A percentile compares a stretch with the other conserved stretches of the same genome.
phyloP scores from a whole-genome alignment of 2,113 vertebrate species.

The Rhodinocichla rosea region DNA sequence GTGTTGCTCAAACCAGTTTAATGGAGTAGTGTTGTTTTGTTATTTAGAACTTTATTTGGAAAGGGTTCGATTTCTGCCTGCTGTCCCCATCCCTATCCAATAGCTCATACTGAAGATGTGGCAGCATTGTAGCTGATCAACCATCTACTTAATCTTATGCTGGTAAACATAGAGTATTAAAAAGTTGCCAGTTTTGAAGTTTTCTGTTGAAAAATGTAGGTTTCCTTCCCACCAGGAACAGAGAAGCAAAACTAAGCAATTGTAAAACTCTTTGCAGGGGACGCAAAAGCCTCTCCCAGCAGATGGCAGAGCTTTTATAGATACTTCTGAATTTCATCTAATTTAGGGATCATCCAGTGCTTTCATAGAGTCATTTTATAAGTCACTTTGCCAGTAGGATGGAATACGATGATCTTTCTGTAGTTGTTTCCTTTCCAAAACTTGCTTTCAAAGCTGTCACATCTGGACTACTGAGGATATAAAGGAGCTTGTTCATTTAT shows the following conservation, averaged over 20 bases:
- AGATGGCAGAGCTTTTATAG: not conserved
- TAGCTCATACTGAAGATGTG: not conserved
- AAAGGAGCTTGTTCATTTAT: not conserved
- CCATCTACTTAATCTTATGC: not conserved
- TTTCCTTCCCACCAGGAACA: not conserved
- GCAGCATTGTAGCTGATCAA: not conserved
- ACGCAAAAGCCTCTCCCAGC: not conserved
- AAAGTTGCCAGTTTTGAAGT: not conserved
- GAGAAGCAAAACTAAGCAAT: not conserved
- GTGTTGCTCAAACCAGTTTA: not conserved
- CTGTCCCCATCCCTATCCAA: accelerated
- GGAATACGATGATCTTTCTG: not conserved
- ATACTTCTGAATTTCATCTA: not conserved
- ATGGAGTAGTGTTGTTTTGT: not conserved
- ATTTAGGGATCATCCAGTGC: not conserved
- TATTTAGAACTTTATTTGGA: not conserved
- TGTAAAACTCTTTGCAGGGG: not conserved
- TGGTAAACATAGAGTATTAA: not conserved
- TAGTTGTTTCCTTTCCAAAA: not conserved
- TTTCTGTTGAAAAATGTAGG: not conserved
- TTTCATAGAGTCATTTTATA: not conserved
- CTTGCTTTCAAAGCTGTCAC: not conserved
- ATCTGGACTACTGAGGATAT: not conserved
- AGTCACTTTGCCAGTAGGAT: not conserved
- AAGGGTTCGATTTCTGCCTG: not conserved